Conservation (phyloP, 2,888 invertebrate genomes). For the Ophion costatus region DNA sequence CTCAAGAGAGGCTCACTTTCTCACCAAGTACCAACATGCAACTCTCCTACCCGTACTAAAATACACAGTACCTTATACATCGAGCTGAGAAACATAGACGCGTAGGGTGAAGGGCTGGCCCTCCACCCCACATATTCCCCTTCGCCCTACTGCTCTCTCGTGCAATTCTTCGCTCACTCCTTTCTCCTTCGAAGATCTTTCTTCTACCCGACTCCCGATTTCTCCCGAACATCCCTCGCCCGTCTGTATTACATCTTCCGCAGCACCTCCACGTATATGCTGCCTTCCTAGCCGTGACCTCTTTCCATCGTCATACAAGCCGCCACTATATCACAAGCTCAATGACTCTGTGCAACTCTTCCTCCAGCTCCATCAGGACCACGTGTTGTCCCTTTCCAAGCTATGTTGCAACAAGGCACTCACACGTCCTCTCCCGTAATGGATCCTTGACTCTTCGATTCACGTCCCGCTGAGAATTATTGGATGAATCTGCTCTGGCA, state of each 20-base stretch:
- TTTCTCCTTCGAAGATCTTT: conserved; percentile 10
- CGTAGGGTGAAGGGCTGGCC: conserved; percentile 25
- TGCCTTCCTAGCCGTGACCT: conserved; percentile 51
- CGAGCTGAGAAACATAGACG: conserved; percentile 31
- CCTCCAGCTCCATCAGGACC: neutral
- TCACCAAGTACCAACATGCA: conserved; percentile 55
- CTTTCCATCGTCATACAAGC: conserved; percentile 34
- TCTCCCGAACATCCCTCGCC: conserved; percentile 35
- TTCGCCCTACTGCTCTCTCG: neutral
- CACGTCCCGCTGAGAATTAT: no score
- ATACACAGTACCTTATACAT: conserved; percentile 12
- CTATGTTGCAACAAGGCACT: neutral
- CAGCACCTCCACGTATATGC: neutral
- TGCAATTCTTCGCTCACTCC: conserved; percentile 16
- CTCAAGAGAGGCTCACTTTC: conserved; percentile 60
- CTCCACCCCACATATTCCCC: neutral
- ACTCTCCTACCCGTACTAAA: conserved; percentile 39
- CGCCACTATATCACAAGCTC: neutral
- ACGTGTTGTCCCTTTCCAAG: neutral
- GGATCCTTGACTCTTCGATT: neutral
- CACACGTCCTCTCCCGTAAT: neutral
- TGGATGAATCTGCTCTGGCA: no score
- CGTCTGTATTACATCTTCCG: conserved; percentile 34
- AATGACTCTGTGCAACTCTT: neutral
- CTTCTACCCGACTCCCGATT: conserved; percentile 21